These are phyloP conservation scores for Trachelus troglodyta DNA, from an alignment of 2,888 invertebrate species.

Conservation along the genomic window DNA sequence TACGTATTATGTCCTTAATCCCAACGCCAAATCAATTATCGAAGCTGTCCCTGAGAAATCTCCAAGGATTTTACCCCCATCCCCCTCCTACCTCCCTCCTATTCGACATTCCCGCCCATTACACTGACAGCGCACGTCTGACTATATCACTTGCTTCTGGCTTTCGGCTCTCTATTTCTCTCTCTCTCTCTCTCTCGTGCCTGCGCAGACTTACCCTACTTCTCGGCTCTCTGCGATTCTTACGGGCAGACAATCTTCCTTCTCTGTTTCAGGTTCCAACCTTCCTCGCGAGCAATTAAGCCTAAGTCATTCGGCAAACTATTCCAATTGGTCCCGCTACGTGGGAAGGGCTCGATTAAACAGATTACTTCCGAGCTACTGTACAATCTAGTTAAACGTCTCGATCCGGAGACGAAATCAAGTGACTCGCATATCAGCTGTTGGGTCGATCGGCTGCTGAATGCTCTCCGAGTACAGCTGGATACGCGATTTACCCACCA, in stretches of 20 bases:
- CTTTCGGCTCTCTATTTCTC: too few relatives aligned
- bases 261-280: too few relatives aligned
- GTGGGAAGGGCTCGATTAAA: constrained; percentile 40
- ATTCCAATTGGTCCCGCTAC: constrained; percentile 29
- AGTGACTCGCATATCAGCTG: constrained; percentile 1
- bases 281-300: constrained; percentile 9
- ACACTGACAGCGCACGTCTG: too few relatives aligned
- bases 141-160: too few relatives aligned
- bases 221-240: too few relatives aligned
- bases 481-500: too few relatives aligned
- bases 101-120: background rate
- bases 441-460: background rate
- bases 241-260: background rate
- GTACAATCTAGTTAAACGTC: constrained; percentile 28
- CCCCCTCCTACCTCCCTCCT: background rate
- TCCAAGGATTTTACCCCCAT: background rate
- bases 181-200: too few relatives aligned
- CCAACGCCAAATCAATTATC: constrained; percentile 61
- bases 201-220: too few relatives aligned
- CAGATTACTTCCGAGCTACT: constrained; percentile 35
- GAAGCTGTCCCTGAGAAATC: constrained; percentile 38
- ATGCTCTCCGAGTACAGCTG: too few relatives aligned
- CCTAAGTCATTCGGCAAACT: constrained; percentile 29
- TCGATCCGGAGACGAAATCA: constrained; percentile 11
- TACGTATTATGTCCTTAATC: constrained; percentile 57